These are phyloP conservation scores for Scolopax mira DNA, from an alignment of 2,113 vertebrate genomes.

Conservation along the genomic window DNA sequence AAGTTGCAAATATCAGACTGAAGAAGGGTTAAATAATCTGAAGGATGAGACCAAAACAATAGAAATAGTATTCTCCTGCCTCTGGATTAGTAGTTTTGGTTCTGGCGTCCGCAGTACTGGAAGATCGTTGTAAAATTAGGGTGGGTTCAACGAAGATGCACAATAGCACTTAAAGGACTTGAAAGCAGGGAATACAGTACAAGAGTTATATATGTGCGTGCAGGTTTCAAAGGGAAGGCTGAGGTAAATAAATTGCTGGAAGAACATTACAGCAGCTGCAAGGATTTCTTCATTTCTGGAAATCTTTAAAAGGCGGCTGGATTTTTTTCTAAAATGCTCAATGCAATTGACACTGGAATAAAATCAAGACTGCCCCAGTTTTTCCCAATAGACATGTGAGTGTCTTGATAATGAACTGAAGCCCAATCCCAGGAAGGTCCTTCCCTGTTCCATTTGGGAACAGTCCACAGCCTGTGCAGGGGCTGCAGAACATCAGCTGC, in stretches of 20 bases:
- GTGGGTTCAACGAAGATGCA: background rate
- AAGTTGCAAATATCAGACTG: background rate
- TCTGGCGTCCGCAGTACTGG: background rate
- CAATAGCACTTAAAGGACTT: rapidly evolving
- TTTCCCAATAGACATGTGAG: background rate
- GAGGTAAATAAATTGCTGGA: background rate
- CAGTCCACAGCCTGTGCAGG: background rate
- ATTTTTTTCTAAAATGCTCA: background rate
- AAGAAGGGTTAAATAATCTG: background rate
- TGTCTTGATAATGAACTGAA: background rate
- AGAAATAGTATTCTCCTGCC: background rate
- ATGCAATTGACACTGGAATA: background rate
- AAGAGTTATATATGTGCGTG: background rate
- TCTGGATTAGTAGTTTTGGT: background rate
- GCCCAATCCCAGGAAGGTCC: background rate
- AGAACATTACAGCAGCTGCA: background rate
- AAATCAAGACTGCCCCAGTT: background rate
- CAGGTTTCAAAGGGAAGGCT: background rate
- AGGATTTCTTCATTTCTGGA: slow-evolving; percentile 3
- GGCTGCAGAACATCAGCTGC: background rate
- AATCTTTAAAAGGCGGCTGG: background rate
- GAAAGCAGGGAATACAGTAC: background rate
- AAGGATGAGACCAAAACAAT: background rate
- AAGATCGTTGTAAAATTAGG: background rate
- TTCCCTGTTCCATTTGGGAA: background rate